Conservation (phyloP, 2,797 vertebrate genomes). For the Alexandromys oeconomus region DNA sequence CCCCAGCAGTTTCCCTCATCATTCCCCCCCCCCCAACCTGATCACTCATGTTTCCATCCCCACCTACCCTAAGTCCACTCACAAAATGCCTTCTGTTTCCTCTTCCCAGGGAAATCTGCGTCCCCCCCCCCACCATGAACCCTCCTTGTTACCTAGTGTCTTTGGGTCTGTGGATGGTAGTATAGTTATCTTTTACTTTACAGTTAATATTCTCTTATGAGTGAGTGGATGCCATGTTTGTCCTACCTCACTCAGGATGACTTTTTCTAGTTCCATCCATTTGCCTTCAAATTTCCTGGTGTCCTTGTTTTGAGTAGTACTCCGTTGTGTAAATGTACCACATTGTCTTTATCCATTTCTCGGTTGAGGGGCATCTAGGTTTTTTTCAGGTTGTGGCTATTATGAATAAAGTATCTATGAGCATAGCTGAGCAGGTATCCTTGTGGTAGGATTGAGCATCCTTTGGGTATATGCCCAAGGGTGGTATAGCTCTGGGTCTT, state of each 20-base stretch:
- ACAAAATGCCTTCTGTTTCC: background rate
- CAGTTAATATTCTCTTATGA: background rate
- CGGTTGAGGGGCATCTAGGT: background rate
- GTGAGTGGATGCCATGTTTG: background rate
- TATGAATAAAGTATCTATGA: background rate
- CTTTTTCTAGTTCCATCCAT: background rate
- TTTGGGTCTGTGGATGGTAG: background rate
- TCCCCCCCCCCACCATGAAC: background rate
- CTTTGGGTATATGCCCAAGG: background rate
- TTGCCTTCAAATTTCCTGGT: background rate
- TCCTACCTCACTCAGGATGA: background rate
- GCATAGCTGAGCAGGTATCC: background rate
- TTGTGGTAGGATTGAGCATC: background rate
- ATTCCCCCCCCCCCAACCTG: background rate
- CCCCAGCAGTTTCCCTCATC: background rate
- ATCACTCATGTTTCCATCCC: background rate
- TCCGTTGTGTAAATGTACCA: background rate
- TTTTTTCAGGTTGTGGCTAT: background rate
- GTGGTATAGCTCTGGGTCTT: background rate
- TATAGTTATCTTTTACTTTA: background rate
- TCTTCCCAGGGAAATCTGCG: background rate
- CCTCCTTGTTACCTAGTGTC: background rate
- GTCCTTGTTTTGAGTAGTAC: background rate
- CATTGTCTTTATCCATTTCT: background rate
- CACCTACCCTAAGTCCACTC: background rate